Conservation (phyloP, 2,113 vertebrate species). For the Columba livia region DNA sequence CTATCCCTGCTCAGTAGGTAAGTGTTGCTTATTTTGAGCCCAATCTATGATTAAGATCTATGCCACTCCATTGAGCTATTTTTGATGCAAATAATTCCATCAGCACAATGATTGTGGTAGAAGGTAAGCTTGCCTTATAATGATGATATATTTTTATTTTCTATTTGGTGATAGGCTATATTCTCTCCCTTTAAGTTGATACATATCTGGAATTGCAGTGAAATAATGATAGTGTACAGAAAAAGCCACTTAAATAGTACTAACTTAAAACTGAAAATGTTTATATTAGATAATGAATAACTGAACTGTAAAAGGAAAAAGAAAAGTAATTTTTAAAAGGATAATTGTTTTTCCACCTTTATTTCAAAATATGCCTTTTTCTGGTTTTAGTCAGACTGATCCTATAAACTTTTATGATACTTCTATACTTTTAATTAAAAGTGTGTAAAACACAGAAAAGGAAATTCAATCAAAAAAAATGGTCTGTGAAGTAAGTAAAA, state of each 20-base stretch:
- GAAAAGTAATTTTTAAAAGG: neutral
- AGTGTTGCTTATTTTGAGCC: neutral
- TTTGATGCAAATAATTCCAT: neutral
- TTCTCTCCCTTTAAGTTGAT: neutral
- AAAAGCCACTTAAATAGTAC: neutral
- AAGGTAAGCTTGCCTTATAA: neutral
- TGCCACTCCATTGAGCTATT: neutral
- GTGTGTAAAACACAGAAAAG: neutral
- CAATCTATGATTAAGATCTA: neutral
- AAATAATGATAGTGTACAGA: neutral
- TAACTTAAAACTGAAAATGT: neutral
- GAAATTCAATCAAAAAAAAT: neutral
- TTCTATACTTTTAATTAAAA: neutral
- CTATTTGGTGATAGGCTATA: neutral
- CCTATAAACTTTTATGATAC: neutral
- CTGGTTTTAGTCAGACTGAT: neutral
- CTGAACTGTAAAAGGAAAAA: neutral
- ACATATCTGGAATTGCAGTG: neutral
- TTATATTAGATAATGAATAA: neutral
- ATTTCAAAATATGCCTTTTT: neutral
- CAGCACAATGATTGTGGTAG: neutral
- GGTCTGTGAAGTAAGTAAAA: neutral
- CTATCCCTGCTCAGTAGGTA: neutral
- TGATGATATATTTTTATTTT: fast-evolving
- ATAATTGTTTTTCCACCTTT: neutral